Evolutionary conservation across 2,888 invertebrate genomes (phyloP).

Genomic region (Aphelenchoides bicaudatus): DNA sequence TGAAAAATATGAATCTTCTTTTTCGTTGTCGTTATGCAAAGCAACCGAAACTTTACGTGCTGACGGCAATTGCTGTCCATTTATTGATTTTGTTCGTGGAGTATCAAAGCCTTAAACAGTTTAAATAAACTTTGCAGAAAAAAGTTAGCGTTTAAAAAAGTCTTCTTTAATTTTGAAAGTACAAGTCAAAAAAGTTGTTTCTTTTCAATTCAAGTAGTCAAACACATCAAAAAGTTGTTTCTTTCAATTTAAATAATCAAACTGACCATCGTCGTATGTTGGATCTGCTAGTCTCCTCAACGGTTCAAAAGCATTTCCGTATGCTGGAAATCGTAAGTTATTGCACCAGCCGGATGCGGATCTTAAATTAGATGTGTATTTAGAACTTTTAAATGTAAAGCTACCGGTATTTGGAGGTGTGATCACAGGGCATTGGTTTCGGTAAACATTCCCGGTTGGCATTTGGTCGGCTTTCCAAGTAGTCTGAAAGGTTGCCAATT

Average conservation of each 20-base stretch:
- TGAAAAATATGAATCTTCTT: constrained; percentile 46
- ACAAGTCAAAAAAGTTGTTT: too few species aligned
- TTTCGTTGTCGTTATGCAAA: constrained; percentile 46
- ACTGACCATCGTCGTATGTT: constrained; percentile 73
- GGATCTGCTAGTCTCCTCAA: constrained; percentile 64
- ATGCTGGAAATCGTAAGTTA: constrained; percentile 65
- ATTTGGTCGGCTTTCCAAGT: constrained; percentile 32
- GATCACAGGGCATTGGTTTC: constrained; percentile 59
- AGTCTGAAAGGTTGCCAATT: constrained; percentile 54
- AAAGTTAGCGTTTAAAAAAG: too few species aligned
- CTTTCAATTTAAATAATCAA: neutral
- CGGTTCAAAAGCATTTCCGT: constrained; percentile 56
- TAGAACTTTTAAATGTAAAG: too few species aligned
- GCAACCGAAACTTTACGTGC: constrained; percentile 48
- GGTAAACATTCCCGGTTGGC: constrained; percentile 46
- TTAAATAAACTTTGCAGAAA: too few species aligned
- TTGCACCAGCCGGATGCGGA: constrained; percentile 81
- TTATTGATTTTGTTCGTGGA: constrained; percentile 42
- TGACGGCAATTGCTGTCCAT: constrained; percentile 51
- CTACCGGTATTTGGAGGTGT: constrained; percentile 68
- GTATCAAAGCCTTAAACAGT: constrained; percentile 43
- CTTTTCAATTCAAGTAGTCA: too few species aligned
- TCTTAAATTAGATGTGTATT: too few species aligned
- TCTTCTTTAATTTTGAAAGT: too few species aligned
- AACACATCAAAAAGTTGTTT: too few species aligned